Evolutionary conservation across 2,888 invertebrate species (phyloP).

Genomic region (Mamestra brassicae): DNA sequence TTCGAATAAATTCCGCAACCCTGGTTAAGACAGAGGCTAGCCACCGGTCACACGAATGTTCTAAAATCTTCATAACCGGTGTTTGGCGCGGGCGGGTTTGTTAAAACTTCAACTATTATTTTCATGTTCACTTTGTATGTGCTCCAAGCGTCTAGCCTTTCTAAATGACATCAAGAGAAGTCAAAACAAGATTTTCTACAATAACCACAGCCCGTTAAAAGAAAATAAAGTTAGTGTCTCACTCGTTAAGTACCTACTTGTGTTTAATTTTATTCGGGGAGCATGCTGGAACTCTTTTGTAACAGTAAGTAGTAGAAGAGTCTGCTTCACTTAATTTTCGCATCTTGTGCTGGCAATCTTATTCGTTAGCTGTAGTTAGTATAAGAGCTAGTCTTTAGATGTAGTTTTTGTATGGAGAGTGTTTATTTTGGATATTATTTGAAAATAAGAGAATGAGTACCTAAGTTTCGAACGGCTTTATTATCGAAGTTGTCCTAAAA

Average conservation of each 20-base stretch:
- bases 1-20: too few species aligned
- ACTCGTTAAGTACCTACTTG: conserved; percentile 12
- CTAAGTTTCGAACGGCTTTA: background rate
- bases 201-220: conserved; percentile 12
- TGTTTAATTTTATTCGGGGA: conserved; percentile 43
- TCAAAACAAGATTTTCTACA: background rate
- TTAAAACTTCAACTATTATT: too few species aligned
- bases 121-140: too few species aligned
- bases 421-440: background rate
- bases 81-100: too few species aligned
- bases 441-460: too few species aligned
- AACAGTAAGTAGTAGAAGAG: conserved; percentile 27
- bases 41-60: too few species aligned
- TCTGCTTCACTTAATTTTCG: conserved; percentile 27
- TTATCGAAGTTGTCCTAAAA: background rate
- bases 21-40: too few species aligned
- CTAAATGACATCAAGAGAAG: too few species aligned
- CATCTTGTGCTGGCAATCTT: conserved; percentile 37
- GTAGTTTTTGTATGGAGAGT: background rate
- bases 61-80: too few species aligned
- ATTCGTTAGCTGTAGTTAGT: conserved; percentile 38
- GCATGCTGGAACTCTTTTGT: conserved; percentile 32
- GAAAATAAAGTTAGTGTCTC: conserved; percentile 23
- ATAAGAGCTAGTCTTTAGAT: background rate
- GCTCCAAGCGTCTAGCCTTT: too few species aligned